These are phyloP conservation scores for Hedya salicella DNA, from an alignment of 2,888 invertebrate genomes.

Conservation along the genomic window DNA sequence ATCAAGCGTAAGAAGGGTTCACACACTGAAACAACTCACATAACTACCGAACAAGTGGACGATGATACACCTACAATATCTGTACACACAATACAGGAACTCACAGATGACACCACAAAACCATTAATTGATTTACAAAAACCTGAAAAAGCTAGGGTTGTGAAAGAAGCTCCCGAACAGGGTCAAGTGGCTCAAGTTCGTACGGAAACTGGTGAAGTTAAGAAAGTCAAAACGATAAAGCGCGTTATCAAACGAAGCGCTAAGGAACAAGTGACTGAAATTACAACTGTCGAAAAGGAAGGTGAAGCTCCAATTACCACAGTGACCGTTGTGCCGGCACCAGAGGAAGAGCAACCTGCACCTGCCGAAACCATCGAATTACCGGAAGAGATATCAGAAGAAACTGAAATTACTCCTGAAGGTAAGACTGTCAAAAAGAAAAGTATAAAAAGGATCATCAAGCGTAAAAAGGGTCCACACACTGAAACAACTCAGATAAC, in stretches of 20 bases:
- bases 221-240: slow-evolving; percentile 55
- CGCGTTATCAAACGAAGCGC: slow-evolving; percentile 34
- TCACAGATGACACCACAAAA: slow-evolving; percentile 37
- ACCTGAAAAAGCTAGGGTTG: neutral
- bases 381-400: neutral
- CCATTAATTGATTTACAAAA: neutral
- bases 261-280: slow-evolving; percentile 56
- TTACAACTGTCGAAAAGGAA: slow-evolving; percentile 30
- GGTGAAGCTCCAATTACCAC: neutral
- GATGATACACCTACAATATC: slow-evolving; percentile 70
- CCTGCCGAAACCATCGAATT: neutral
- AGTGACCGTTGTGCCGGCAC: neutral
- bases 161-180: slow-evolving; percentile 49
- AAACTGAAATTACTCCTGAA: neutral
- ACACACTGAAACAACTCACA: neutral
- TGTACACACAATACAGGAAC: slow-evolving; percentile 58
- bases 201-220: slow-evolving; percentile 62
- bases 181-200: slow-evolving; percentile 64
- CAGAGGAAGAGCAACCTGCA: neutral
- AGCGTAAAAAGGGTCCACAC: neutral
- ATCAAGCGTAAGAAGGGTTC: neutral
- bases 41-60: slow-evolving; percentile 52
- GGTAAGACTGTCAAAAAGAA: slow-evolving; percentile 54
- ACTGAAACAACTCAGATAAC: neutral
- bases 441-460: slow-evolving; percentile 62